These are phyloP conservation scores for Python bivittatus DNA, from an alignment of 2,113 vertebrate species.

Conservation along the genomic window DNA sequence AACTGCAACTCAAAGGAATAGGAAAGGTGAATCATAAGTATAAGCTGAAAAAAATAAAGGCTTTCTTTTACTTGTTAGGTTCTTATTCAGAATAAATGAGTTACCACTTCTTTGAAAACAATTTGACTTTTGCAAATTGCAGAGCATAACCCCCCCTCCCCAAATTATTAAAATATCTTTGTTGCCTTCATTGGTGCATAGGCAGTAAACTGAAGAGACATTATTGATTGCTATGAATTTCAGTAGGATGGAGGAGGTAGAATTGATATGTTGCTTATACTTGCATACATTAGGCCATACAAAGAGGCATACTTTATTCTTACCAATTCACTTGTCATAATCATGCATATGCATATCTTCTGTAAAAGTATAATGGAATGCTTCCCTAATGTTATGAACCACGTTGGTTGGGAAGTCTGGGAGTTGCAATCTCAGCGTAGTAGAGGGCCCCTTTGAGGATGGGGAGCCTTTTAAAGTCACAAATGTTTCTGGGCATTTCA, in stretches of 20 bases:
- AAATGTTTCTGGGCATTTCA: slow-evolving; percentile 16
- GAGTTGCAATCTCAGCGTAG: neutral
- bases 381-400: neutral
- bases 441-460: neutral
- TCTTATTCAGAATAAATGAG: neutral
- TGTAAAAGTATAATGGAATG: neutral
- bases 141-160: neutral
- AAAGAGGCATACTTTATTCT: neutral
- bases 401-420: neutral
- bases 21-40: neutral
- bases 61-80: neutral
- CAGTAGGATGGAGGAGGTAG: neutral
- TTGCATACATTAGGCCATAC: too few species aligned
- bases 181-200: neutral
- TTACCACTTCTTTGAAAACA: neutral
- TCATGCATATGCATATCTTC: neutral
- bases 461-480: slow-evolving; percentile 31
- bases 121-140: neutral
- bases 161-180: neutral
- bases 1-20: neutral
- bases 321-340: neutral
- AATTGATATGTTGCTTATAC: neutral
- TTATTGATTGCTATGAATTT: neutral
- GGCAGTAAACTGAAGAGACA: neutral
- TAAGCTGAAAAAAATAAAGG: neutral